phyloP scores from a whole-genome alignment of 2,797 vertebrate species.

The Rhynchotus rufescens region DNA sequence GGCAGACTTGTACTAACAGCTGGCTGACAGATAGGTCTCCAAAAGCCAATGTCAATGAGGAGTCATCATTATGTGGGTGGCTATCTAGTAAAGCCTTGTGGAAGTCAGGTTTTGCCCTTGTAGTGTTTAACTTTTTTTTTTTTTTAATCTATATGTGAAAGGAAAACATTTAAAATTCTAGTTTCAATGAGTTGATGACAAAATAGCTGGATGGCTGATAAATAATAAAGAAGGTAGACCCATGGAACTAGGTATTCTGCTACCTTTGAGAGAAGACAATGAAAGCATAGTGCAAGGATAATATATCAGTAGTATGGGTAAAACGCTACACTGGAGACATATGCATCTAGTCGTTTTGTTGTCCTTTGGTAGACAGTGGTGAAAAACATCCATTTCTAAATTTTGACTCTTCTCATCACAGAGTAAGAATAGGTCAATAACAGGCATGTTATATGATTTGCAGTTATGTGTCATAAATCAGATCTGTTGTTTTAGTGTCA shows the following conservation, averaged over 20 bases:
- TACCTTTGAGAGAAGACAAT: neutral
- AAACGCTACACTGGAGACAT: neutral
- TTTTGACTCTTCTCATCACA: neutral
- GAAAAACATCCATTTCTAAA: neutral
- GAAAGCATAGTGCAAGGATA: neutral
- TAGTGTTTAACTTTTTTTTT: neutral
- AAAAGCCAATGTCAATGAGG: neutral
- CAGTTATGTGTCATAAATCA: neutral
- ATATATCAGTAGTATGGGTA: neutral
- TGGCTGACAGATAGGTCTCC: neutral
- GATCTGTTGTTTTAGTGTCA: neutral
- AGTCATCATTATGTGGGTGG: neutral
- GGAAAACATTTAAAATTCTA: neutral
- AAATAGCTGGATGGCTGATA: neutral
- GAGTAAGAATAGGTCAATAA: neutral
- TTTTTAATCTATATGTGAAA: neutral
- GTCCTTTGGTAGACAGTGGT: neutral
- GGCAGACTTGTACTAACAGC: neutral
- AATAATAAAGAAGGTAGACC: neutral
- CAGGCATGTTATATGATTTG: neutral
- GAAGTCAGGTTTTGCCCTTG: neutral
- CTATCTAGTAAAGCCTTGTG: neutral
- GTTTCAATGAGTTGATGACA: neutral
- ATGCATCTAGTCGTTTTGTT: neutral
- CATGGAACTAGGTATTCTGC: neutral